These are phyloP conservation scores for Heteropelma amictum DNA, from an alignment of 2,888 invertebrate species.

Conservation along the genomic window DNA sequence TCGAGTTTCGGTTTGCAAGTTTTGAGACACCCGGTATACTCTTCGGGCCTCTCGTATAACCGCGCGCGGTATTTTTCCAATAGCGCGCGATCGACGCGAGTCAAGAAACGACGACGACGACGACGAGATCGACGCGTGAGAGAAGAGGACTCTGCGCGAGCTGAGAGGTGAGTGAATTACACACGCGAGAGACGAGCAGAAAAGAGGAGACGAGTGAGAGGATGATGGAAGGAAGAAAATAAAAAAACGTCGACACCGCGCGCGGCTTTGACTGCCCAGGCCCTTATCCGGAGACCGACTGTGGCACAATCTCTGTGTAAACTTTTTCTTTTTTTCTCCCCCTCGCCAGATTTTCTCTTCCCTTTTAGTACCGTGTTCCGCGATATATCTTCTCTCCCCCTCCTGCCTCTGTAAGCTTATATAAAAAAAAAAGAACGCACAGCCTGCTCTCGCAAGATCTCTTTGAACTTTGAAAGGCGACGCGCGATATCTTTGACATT, in stretches of 20 bases:
- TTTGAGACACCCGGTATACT: not conserved
- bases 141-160: not conserved
- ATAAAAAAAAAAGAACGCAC: too few species aligned
- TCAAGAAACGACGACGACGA: too few species aligned
- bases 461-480: conserved; percentile 56
- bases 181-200: conserved; percentile 33
- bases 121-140: conserved; percentile 18
- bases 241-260: too few species aligned
- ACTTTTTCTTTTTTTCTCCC: conserved; percentile 51
- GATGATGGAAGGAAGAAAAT: too few species aligned
- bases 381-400: conserved; percentile 17
- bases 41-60: too few species aligned
- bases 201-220: conserved; percentile 41
- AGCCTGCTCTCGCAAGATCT: conserved; percentile 43
- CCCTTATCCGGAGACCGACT: conserved; percentile 49
- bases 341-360: conserved; percentile 39
- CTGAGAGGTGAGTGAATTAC: conserved; percentile 26
- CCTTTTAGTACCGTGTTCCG: conserved; percentile 11
- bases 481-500: conserved; percentile 29
- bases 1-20: too few species aligned
- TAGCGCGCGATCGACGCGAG: conserved; percentile 21
- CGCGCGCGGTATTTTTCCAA: conserved; percentile 41
- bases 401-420: conserved; percentile 39
- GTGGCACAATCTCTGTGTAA: conserved; percentile 8
- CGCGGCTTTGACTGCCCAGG: conserved; percentile 44